Base-by-base conservation (phyloP, 2,888 invertebrate species). In the Epistrophe eligans region DNA sequence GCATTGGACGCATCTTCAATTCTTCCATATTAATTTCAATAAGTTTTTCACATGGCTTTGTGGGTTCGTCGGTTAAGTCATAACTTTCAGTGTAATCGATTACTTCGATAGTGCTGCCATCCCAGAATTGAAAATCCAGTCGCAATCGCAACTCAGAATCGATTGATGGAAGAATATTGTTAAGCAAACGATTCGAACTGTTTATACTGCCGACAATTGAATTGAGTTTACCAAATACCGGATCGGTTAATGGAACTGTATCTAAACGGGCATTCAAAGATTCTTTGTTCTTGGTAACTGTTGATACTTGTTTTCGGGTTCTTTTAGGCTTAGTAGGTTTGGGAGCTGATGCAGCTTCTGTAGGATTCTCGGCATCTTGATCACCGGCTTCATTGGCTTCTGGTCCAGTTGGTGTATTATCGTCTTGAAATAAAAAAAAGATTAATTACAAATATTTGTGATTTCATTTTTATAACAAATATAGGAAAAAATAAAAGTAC, bases 171-270 rank as follows among this genome's bases (percentile, higher is more conserved):
- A 95, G 89, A 57, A 94, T 94, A 17, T 95, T 95, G 89, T 95
- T 94, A 90, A 95, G 94, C 0, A 95, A 93, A 88, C 95, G 92
- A 90, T 95, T 95, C 0, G 95, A 94, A 45, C 95, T 94, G 43
- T 94, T 95, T 73, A 95, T 94, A 85, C 95, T 95, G 0, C 95
- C 95, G 0, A 94, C 92, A 0, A 94, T 94, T 0, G 95, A 94
- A 28, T 95, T 94, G 1, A 95, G 90, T 88, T 95, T 93, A 72
- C 95, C 95, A 90, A 95, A 95, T 74, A 95, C 94, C 7, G 95
- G 94, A 93, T 95, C 95, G 92, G 92, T 92, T 76, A 93, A 89
- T 0, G 93, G 93, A 64, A 92, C 91, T 8, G 93, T 92, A 72
- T 93, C 93, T 73, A 93, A 89, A 13, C 91, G 91, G 1, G 91